Percentiles rank a stretch among this genome's conserved stretches.
These are phyloP conservation scores for Protaetia brevitarsis DNA, from an alignment of 1,140 invertebrate genomes.

Conservation along the genomic window DNA sequence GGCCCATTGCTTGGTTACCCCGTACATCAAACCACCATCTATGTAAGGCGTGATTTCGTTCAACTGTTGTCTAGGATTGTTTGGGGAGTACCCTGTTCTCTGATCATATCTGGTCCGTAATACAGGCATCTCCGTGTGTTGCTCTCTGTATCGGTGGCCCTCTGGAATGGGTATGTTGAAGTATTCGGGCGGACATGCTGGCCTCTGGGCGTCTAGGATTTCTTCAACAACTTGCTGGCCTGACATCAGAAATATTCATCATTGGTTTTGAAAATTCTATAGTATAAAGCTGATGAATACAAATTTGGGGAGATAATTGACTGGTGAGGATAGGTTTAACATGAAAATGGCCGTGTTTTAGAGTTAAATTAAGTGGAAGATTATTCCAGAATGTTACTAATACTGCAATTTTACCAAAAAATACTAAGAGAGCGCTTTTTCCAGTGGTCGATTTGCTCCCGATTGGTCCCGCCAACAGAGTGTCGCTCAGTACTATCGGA, in stretches of 20 bases:
- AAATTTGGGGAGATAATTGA: too few species aligned
- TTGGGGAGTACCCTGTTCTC: constrained; percentile 52
- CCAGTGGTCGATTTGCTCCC: constrained; percentile 54
- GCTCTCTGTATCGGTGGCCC: constrained; percentile 45
- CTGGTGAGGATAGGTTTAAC: background rate
- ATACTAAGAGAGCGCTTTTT: constrained; percentile 64
- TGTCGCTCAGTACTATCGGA: constrained; percentile 56
- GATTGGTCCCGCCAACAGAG: constrained; percentile 52
- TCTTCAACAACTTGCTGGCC: constrained; percentile 65
- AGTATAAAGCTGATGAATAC: background rate
- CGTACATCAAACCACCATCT: constrained; percentile 61
- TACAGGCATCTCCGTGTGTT: constrained; percentile 51
- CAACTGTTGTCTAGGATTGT: constrained; percentile 59
- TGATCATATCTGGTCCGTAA: constrained; percentile 53
- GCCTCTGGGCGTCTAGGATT: constrained; percentile 59
- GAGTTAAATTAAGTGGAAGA: background rate
- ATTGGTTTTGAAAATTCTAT: constrained; percentile 27
- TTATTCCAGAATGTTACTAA: background rate
- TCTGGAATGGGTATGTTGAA: constrained; percentile 56
- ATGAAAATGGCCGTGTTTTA: background rate
- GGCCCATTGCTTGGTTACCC: constrained; percentile 58
- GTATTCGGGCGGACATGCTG: constrained; percentile 59
- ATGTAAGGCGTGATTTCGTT: constrained; percentile 63
- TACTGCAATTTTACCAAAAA: constrained; percentile 57
- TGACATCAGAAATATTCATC: too few species aligned